These are phyloP conservation scores for Spodoptera littoralis DNA, from an alignment of 2,888 invertebrate species.

Conservation along the genomic window DNA sequence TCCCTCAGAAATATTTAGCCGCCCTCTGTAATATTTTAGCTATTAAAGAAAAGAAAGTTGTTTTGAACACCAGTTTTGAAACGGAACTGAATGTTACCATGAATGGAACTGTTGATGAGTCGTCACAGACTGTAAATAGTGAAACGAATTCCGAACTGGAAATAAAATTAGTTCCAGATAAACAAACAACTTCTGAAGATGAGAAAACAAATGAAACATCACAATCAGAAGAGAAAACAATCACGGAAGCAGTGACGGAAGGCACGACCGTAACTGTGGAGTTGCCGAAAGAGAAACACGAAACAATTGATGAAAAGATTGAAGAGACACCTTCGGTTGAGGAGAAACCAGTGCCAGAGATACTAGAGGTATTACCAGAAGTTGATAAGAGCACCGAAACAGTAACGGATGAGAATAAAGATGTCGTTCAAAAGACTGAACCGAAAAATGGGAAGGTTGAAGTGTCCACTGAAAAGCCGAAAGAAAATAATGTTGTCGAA, in stretches of 20 bases:
- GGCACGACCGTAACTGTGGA: conserved; percentile 67
- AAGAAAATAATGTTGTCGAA: conserved; percentile 70
- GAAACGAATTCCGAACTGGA: conserved; percentile 79
- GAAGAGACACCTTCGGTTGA: conserved; percentile 67
- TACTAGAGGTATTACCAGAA: conserved; percentile 63
- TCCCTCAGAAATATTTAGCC: conserved; percentile 91
- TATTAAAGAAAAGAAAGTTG: conserved; percentile 90
- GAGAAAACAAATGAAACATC: conserved; percentile 76
- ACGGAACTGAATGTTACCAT: conserved; percentile 84
- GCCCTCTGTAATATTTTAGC: conserved; percentile 94
- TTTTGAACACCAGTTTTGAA: conserved; percentile 90
- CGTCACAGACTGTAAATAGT: conserved; percentile 70
- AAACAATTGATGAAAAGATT: conserved; percentile 66
- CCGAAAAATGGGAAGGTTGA: conserved; percentile 74
- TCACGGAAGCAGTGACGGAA: conserved; percentile 67
- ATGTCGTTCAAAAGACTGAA: conserved; percentile 65
- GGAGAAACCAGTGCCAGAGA: conserved; percentile 68
- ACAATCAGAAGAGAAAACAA: conserved; percentile 70
- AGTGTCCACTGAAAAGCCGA: conserved; percentile 70
- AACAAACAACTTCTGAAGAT: conserved; percentile 72
- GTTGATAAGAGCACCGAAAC: conserved; percentile 67
- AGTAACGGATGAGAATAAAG: conserved; percentile 70
- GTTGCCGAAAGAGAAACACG: conserved; percentile 72
- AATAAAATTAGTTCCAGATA: conserved; percentile 74
- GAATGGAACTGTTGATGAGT: conserved; percentile 81